phyloP scores from a whole-genome alignment of 2,797 vertebrate genomes.

The Aulostomus chinensis region DNA sequence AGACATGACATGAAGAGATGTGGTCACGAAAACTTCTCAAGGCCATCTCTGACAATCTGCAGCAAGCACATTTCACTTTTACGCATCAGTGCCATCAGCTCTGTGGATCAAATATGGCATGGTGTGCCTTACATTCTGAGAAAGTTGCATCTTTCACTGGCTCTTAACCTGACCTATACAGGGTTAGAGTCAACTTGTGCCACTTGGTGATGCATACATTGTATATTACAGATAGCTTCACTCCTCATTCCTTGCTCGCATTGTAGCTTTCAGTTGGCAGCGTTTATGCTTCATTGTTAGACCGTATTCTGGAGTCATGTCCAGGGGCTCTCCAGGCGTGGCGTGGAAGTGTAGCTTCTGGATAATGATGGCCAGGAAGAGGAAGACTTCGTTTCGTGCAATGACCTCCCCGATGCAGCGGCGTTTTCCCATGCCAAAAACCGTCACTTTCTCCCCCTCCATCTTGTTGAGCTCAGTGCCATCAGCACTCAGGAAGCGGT shows the following conservation, averaged over 20 bases:
- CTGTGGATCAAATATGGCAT: slow-evolving; percentile 21
- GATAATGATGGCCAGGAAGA: slow-evolving; percentile 88
- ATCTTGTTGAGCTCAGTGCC: slow-evolving; percentile 77
- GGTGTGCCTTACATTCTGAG: slow-evolving; percentile 36
- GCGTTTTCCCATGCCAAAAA: slow-evolving; percentile 89
- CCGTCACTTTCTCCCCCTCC: slow-evolving; percentile 83
- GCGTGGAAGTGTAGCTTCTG: slow-evolving; percentile 85
- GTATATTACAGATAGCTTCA: slow-evolving; percentile 36
- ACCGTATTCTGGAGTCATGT: slow-evolving; percentile 88
- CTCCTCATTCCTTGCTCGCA: slow-evolving; percentile 44
- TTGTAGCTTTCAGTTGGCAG: slow-evolving; percentile 77
- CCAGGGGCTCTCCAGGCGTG: slow-evolving; percentile 71
- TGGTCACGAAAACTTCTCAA: too few species aligned
- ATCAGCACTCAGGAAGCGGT: slow-evolving; percentile 82
- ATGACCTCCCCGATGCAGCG: slow-evolving; percentile 90
- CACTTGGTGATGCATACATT: slow-evolving; percentile 3
- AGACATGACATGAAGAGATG: slow-evolving; percentile 9
- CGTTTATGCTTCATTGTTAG: slow-evolving; percentile 90
- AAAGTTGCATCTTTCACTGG: slow-evolving; percentile 30
- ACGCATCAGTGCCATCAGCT: slow-evolving; percentile 22
- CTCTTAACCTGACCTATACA: slow-evolving; percentile 12
- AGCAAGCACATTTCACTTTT: slow-evolving; percentile 15
- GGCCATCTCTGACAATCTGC: slow-evolving; percentile 23
- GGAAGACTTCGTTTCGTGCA: slow-evolving; percentile 87
- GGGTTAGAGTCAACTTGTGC: slow-evolving; percentile 13